phyloP scores from a whole-genome alignment of 2,888 invertebrate species.

The Limnephilus rhombicus region DNA sequence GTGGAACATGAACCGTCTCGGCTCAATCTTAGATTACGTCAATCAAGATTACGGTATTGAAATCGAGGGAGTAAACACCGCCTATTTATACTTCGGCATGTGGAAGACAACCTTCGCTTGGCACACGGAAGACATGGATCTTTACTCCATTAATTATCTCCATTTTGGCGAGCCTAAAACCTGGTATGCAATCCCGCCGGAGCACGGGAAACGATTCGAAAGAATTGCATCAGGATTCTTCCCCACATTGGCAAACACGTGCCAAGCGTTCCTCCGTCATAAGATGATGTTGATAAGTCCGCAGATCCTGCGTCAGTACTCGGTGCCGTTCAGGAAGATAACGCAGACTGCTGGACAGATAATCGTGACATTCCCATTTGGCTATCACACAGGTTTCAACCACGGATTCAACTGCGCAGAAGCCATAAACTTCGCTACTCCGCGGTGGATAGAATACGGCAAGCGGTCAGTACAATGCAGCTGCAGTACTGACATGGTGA shows the following conservation, averaged over 20 bases:
- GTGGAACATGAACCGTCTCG: constrained; percentile 97
- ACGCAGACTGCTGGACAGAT: constrained; percentile 98
- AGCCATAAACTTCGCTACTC: constrained; percentile 98
- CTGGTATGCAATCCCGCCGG: constrained; percentile 97
- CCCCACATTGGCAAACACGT: constrained; percentile 88
- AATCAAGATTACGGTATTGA: constrained; percentile 96
- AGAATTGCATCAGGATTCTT: constrained; percentile 95
- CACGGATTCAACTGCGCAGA: constrained; percentile 99
- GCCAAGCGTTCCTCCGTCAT: constrained; percentile 95
- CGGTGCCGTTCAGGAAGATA: constrained; percentile 97
- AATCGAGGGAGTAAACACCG: constrained; percentile 98
- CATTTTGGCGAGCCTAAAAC: constrained; percentile 99
- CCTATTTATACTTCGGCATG: constrained; percentile 99
- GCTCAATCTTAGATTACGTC: constrained; percentile 96
- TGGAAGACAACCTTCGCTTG: constrained; percentile 99
- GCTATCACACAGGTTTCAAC: constrained; percentile 99
- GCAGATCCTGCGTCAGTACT: constrained; percentile 93
- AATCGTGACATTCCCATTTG: constrained; percentile 99
- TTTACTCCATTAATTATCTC: constrained; percentile 99
- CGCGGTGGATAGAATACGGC: constrained; percentile 99
- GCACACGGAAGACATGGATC: constrained; percentile 99
- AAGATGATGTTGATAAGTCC: constrained; percentile 99
- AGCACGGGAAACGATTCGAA: constrained; percentile 95
- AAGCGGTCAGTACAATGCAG: constrained; percentile 92
- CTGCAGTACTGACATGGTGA: constrained; percentile 96